Conservation (phyloP, 2,888 invertebrate species). For the Xestia sexstrigata region DNA sequence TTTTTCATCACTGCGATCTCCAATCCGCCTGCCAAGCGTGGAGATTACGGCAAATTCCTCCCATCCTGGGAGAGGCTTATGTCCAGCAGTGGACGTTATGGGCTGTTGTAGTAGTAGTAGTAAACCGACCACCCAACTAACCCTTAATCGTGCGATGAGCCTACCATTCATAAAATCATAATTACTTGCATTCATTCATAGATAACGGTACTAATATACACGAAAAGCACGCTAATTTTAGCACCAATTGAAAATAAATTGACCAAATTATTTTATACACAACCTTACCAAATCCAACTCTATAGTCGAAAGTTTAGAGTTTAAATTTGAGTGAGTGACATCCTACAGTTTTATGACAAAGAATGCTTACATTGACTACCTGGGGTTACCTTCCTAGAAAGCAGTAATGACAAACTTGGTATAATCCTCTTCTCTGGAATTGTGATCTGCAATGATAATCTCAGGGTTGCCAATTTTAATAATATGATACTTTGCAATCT, state of each 20-base stretch:
- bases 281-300: slow-evolving; percentile 49
- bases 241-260: slow-evolving; percentile 73
- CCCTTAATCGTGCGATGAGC: slow-evolving; percentile 46
- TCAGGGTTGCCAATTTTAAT: slow-evolving; percentile 78
- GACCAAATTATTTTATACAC: slow-evolving; percentile 55
- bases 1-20: no score
- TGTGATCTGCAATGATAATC: slow-evolving; percentile 86
- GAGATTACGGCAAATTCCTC: no score
- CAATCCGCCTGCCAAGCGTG: no score
- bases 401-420: slow-evolving; percentile 85
- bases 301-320: slow-evolving; percentile 40
- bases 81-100: no score
- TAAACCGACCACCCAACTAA: slow-evolving; percentile 49
- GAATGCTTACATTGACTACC: slow-evolving; percentile 82
- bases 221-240: slow-evolving; percentile 77
- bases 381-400: slow-evolving; percentile 87
- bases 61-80: no score
- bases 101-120: no score
- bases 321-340: slow-evolving; percentile 54
- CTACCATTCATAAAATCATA: slow-evolving; percentile 75
- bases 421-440: slow-evolving; percentile 86
- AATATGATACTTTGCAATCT: slow-evolving; percentile 48
- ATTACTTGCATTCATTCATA: slow-evolving; percentile 76
- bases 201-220: slow-evolving; percentile 75
- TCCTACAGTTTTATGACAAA: slow-evolving; percentile 75